A percentile compares a stretch with the other conserved stretches of the same genome.
These are phyloP conservation scores for Eptesicus fuscus DNA, from an alignment of 2,113 vertebrate species.

Conservation along the genomic window DNA sequence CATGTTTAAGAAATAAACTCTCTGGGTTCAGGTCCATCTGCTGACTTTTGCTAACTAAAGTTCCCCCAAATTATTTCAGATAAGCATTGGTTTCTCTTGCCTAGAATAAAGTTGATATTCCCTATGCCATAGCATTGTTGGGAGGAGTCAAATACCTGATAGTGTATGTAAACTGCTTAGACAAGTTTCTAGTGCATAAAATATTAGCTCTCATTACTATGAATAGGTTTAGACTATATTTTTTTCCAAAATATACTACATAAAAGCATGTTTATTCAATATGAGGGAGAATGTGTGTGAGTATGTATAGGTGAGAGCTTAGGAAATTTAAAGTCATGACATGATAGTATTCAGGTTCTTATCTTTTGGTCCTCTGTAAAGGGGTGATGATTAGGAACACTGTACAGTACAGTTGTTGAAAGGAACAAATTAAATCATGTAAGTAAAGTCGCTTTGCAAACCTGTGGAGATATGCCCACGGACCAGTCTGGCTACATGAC, in stretches of 20 bases:
- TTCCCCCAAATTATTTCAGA: background rate
- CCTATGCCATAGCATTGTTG: background rate
- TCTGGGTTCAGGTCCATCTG: background rate
- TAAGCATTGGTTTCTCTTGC: background rate
- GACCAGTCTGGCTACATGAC: background rate
- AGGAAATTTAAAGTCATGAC: background rate
- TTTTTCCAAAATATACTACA: background rate
- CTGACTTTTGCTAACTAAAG: background rate
- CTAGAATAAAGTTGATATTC: background rate
- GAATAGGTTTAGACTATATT: background rate
- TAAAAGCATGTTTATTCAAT: background rate
- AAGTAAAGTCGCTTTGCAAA: background rate
- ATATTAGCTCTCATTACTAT: background rate
- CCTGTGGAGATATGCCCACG: background rate
- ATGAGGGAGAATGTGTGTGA: background rate
- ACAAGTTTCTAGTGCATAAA: background rate
- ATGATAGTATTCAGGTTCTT: background rate
- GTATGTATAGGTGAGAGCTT: background rate
- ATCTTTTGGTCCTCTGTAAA: background rate
- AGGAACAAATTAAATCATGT: background rate
- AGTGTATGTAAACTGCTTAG: background rate
- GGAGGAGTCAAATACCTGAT: background rate
- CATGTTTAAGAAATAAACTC: background rate
- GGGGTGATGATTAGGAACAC: background rate
- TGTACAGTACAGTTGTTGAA: background rate